Evolutionary conservation across 2,888 invertebrate species (phyloP).

Genomic region (Cryptops parisi): DNA sequence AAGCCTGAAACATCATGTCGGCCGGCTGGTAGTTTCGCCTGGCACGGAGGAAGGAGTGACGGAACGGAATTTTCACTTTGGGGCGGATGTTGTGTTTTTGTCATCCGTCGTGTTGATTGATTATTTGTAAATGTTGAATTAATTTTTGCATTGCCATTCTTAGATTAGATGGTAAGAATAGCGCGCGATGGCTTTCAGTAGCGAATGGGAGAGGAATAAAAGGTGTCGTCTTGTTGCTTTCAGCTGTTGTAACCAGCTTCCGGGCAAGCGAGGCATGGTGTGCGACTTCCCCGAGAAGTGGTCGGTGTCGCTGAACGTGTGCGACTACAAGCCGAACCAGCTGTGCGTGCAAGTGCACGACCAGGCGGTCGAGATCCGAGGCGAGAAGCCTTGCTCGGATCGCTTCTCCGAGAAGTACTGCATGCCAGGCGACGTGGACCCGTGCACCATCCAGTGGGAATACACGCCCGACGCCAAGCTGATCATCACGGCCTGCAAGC

Average conservation of each 20-base stretch:
- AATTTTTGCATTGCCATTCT: too few relatives aligned
- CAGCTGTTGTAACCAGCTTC: neutral
- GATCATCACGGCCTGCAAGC: conserved; percentile 2
- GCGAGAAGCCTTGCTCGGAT: conserved; percentile 7
- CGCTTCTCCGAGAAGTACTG: neutral
- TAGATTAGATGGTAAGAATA: too few relatives aligned
- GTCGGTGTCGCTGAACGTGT: conserved; percentile 2
- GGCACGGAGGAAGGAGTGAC: too few relatives aligned
- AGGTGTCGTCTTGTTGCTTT: too few relatives aligned
- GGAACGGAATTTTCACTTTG: too few relatives aligned
- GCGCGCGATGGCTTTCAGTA: too few relatives aligned
- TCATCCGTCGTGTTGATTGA: too few relatives aligned
- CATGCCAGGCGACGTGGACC: neutral
- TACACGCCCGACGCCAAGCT: neutral
- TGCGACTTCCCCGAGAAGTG: neutral
- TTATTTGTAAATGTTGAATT: too few relatives aligned
- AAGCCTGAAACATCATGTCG: too few relatives aligned
- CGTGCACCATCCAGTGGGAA: neutral
- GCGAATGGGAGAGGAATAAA: too few relatives aligned
- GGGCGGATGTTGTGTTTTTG: too few relatives aligned
- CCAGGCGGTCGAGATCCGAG: conserved; percentile 3
- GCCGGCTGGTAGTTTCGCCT: too few relatives aligned
- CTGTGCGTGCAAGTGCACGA: conserved; percentile 3
- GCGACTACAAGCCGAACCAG: conserved; percentile 7
- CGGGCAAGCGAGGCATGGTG: conserved; percentile 1